These are phyloP conservation scores for Oxycera nigricornis DNA, from an alignment of 2,888 invertebrate genomes.

Conservation along the genomic window DNA sequence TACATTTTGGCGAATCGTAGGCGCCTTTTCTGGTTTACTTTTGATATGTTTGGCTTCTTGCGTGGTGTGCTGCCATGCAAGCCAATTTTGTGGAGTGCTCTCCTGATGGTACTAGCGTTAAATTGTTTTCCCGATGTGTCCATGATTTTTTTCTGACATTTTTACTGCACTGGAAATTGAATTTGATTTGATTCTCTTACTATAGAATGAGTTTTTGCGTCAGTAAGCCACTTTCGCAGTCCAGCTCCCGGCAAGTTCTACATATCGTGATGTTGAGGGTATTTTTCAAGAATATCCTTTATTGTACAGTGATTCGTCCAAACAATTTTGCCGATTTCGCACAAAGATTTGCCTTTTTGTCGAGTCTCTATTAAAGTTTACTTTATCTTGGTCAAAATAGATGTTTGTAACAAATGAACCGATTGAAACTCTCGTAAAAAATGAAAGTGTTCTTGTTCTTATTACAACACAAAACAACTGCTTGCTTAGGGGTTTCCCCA, in stretches of 20 bases:
- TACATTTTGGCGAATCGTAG: background rate
- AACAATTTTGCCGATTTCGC: no score
- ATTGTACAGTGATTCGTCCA: no score
- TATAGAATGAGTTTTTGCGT: background rate
- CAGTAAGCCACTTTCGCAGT: background rate
- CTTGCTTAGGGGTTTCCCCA: no score
- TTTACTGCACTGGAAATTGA: background rate
- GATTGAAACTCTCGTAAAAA: no score
- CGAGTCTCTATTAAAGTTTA: no score
- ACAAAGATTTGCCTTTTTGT: no score
- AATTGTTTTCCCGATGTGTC: background rate
- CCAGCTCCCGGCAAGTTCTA: background rate
- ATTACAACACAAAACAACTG: no score
- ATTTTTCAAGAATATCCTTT: no score
- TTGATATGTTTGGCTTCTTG: background rate
- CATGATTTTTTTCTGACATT: background rate
- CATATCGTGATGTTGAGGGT: background rate
- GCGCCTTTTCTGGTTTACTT: background rate
- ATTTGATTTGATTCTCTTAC: background rate
- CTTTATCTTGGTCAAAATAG: no score
- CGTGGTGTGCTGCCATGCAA: background rate
- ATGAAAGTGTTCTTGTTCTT: no score
- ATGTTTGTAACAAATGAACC: no score
- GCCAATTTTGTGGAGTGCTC: background rate
- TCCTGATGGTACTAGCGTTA: background rate